A percentile compares a stretch with the other conserved stretches of the same genome.
phyloP scores from a whole-genome alignment of 2,113 vertebrate genomes.

The Apodemus sylvaticus region DNA sequence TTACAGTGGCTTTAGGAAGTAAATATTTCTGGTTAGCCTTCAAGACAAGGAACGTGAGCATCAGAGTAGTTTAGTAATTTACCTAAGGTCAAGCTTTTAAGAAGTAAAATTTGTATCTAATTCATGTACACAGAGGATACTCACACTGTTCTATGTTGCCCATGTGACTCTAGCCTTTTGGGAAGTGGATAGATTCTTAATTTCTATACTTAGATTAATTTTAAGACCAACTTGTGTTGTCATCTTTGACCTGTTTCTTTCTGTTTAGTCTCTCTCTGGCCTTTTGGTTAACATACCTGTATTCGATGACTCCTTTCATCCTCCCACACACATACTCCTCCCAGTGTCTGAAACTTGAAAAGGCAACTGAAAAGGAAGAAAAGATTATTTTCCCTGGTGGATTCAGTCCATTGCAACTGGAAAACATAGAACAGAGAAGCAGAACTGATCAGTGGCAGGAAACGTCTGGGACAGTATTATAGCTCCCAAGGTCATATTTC shows the following conservation, averaged over 20 bases:
- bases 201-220: background rate
- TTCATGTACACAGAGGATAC: too few relatives aligned
- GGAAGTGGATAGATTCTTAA: background rate
- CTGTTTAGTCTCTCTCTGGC: background rate
- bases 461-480: background rate
- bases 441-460: background rate
- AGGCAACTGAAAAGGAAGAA: background rate
- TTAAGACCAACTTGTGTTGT: background rate
- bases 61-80: background rate
- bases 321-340: background rate
- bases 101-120: background rate
- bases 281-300: background rate
- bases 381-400: background rate
- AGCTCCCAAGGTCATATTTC: too few relatives aligned
- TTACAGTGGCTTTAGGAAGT: too few relatives aligned
- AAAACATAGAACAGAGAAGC: background rate
- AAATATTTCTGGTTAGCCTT: background rate
- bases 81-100: background rate
- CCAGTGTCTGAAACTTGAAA: background rate
- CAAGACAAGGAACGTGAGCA: background rate
- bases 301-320: background rate
- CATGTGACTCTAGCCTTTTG: background rate
- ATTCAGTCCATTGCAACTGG: background rate
- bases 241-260: background rate
- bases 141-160: background rate